A percentile compares a stretch with the other conserved stretches of the same genome.
Conservation (phyloP, 1,140 invertebrate species). For the Solenopsis fugax region DNA sequence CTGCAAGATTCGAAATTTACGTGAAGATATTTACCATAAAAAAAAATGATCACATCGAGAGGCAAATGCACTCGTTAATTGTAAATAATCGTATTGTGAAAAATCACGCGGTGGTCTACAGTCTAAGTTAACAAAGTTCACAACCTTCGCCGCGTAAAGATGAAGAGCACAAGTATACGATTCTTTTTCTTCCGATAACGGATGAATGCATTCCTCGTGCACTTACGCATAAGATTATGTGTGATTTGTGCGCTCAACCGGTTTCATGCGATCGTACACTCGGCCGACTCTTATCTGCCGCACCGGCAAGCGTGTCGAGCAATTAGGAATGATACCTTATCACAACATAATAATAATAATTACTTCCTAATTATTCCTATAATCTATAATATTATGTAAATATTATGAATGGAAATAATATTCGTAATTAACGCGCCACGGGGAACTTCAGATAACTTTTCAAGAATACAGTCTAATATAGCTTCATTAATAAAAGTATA, state of each 20-base stretch:
- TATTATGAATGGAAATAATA: not conserved
- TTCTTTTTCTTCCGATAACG: not conserved
- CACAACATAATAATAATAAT: not conserved
- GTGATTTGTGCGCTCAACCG: not conserved
- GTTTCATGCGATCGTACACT: not conserved
- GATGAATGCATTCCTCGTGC: not conserved
- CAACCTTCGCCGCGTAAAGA: not conserved
- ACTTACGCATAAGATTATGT: conserved; percentile 1
- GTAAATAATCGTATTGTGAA: not conserved
- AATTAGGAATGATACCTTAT: conserved; percentile 17
- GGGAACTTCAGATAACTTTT: not conserved
- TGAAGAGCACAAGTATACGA: not conserved
- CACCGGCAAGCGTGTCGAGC: not conserved
- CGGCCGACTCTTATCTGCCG: conserved; percentile 8
- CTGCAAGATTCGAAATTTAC: not conserved
- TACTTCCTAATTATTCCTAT: not conserved
- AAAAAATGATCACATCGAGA: not conserved
- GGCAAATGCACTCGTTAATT: not conserved
- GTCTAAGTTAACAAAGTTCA: conserved; percentile 14
- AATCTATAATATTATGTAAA: not conserved
- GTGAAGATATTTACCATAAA: not conserved
- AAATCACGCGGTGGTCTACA: not conserved
- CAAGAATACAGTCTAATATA: not conserved
- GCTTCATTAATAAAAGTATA: no score
- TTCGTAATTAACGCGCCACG: not conserved